A percentile compares a stretch with the other conserved stretches of the same genome.
Conservation (phyloP, 2,888 invertebrate species). For the Lasioglossum pauxillum region DNA sequence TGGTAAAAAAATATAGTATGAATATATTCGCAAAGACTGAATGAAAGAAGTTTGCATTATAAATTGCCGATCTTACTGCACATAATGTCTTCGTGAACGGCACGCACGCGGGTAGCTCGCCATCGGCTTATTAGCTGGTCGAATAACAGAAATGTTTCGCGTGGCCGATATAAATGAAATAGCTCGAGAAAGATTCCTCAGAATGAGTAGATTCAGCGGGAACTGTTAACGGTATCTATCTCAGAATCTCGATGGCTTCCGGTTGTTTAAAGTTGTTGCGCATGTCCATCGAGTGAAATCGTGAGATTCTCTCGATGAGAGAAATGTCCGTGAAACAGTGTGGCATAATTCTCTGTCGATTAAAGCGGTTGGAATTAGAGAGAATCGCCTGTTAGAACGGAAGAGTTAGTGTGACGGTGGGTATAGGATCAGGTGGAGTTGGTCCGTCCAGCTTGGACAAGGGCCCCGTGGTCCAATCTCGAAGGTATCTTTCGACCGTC, state of each 20-base stretch:
- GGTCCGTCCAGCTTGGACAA: constrained; percentile 39
- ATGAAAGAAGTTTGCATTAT: neutral
- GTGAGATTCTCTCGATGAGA: neutral
- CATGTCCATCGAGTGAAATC: neutral
- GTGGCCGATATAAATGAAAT: neutral
- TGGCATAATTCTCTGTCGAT: neutral
- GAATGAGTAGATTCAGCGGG: neutral
- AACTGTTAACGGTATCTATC: neutral
- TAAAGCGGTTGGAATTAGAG: constrained; percentile 18
- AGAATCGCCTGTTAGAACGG: constrained; percentile 25
- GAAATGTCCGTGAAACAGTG: neutral
- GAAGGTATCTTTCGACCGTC: constrained; percentile 70
- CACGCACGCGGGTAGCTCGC: neutral
- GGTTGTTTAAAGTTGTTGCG: neutral
- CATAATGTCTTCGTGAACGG: neutral
- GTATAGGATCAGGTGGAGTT: constrained; percentile 49
- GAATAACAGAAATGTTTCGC: neutral
- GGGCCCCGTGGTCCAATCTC: constrained; percentile 66
- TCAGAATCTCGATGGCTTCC: neutral
- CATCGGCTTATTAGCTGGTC: neutral
- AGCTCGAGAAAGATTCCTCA: neutral
- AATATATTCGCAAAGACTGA: neutral
- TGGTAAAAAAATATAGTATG: neutral
- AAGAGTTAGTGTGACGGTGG: constrained; percentile 11
- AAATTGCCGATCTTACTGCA: neutral